These are phyloP conservation scores for Nycteola revayana DNA, from an alignment of 2,888 invertebrate species.

Conservation along the genomic window DNA sequence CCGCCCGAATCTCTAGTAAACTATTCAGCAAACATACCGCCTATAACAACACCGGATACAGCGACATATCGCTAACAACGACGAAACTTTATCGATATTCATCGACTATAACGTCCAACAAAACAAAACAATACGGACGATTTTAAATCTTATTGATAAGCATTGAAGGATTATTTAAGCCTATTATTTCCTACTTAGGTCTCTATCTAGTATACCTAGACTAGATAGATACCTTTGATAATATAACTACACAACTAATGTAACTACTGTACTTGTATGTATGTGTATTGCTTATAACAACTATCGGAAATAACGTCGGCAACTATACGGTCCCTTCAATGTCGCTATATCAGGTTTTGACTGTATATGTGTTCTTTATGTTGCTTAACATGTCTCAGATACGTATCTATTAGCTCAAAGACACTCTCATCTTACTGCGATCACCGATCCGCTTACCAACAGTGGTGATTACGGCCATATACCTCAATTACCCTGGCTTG, in stretches of 20 bases:
- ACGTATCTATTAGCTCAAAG: no score
- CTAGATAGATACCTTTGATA: not conserved
- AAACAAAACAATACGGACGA: slow-evolving; percentile 4
- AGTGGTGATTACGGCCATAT: no score
- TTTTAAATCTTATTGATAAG: not conserved
- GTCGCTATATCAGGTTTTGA: slow-evolving; percentile 5
- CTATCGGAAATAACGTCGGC: not conserved
- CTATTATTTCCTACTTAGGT: not conserved
- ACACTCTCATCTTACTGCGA: no score
- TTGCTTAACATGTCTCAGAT: no score
- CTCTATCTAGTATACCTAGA: not conserved
- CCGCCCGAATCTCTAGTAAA: slow-evolving; percentile 4
- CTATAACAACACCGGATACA: slow-evolving; percentile 22
- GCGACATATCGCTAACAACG: slow-evolving; percentile 27
- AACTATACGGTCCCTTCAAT: slow-evolving; percentile 5
- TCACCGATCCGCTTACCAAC: no score
- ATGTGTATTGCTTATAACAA: not conserved
- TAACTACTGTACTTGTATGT: not conserved
- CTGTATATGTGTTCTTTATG: no score
- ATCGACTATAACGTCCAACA: slow-evolving; percentile 25
- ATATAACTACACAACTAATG: not conserved
- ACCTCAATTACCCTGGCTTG: no score
- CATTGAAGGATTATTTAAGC: not conserved
- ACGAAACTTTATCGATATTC: slow-evolving; percentile 14
- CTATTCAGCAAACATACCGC: slow-evolving; percentile 2